These are phyloP conservation scores for Tuta absoluta DNA, from an alignment of 2,888 invertebrate species.

Conservation along the genomic window DNA sequence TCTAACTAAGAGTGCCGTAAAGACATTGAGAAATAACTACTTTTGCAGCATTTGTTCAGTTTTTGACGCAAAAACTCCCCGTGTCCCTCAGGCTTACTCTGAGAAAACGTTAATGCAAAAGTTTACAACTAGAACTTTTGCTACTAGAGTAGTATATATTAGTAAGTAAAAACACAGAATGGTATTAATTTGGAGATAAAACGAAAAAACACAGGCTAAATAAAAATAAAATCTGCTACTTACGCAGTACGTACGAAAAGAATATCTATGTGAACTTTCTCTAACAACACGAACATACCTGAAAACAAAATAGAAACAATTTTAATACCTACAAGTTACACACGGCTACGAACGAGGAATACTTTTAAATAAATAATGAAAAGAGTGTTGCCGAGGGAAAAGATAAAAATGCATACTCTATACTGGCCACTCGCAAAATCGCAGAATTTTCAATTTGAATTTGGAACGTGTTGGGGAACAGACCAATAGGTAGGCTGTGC, in stretches of 20 bases:
- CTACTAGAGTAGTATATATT: conserved; percentile 6
- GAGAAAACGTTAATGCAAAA: conserved; percentile 21
- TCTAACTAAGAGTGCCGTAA: conserved; percentile 33
- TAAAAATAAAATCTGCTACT: conserved; percentile 58
- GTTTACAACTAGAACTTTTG: conserved; percentile 10
- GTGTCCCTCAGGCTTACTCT: conserved; percentile 24
- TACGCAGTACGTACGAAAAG: conserved; percentile 62
- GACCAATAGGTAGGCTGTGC: conserved; percentile 60
- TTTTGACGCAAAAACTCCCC: conserved; percentile 51
- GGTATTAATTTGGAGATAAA: neutral
- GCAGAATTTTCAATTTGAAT: conserved; percentile 32
- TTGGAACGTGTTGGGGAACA: conserved; percentile 56
- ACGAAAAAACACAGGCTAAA: conserved; percentile 1
- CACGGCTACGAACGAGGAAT: neutral
- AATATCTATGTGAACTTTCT: conserved; percentile 66
- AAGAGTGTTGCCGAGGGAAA: conserved; percentile 19
- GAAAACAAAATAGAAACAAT: conserved; percentile 48
- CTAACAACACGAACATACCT: conserved; percentile 75
- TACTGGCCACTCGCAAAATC: conserved; percentile 1
- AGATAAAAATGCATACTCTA: conserved; percentile 7
- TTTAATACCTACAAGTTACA: conserved; percentile 32
- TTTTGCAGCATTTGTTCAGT: conserved; percentile 49
- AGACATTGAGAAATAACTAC: conserved; percentile 55
- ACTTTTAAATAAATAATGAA: conserved; percentile 13
- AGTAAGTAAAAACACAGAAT: neutral